Evolutionary conservation across 1,140 invertebrate species (phyloP), one percentile per base, ranked within the genome.

Genomic region (Bemisia tabaci): DNA sequence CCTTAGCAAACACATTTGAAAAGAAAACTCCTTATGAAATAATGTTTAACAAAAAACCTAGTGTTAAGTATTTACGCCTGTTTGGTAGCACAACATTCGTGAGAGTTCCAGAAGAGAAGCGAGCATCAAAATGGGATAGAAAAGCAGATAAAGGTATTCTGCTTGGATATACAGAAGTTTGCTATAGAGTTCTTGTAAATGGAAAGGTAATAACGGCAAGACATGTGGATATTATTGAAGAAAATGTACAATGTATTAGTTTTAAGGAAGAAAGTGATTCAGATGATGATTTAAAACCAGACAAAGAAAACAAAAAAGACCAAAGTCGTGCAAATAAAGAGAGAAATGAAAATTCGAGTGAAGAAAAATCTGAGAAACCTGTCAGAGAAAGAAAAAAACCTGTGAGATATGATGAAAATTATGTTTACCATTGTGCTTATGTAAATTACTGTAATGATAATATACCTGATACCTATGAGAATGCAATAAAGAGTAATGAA

Each of bases 361-460:
- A 48, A 48, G 33, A 48, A 48, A 48, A 48, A 48, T 48, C 33
- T 48, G 17, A 17, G 5, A 48, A 17, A 48, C 33, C 33, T 48
- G 5, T 48, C 33, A 5, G 33, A 9, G 33, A 48, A 17, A 48
- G 33, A 48, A 5, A 48, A 48, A 5, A 5, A 9, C 33, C 33
- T 17, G 5, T 9, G 33, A 5, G 5, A 17, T 48, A 9, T 48
- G 5, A 17, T 48, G 33, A 48, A 9, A 17, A 48, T 48, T 48
- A 48, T 48, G 33, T 48, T 5, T 48, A 9, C 33, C 17, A 48
- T 48, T 17, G 17, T 17, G 60, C n/a, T 60, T 9, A 72, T 71
- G 70, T 75, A 2, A 76, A 75, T 61, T 69, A 73, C 69, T 60
- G 70, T 70, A 67, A 76, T 73, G 71, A 70, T 69, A 70, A 73